Base-by-base conservation (phyloP, 2,888 invertebrate genomes). In the Polymixis lichenea region DNA sequence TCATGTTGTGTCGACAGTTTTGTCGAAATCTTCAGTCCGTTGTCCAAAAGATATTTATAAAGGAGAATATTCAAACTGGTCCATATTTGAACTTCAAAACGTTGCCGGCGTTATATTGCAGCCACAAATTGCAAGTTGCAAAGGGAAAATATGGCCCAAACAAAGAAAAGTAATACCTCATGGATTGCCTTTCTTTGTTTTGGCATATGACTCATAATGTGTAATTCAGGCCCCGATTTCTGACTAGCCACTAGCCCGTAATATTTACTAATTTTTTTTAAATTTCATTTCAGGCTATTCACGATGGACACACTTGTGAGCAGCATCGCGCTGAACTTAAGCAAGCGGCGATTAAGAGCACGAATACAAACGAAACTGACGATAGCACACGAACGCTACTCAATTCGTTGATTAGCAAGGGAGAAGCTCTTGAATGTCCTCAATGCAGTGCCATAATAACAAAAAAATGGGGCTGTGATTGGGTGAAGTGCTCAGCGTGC, bases 381-480 rank as follows among this genome's bases (percentile, higher is more conserved):
- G 98, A 98, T 17, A 97, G 98, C 85, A 99, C 99, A 0, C 97
- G 97, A 86, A 97, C 98, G 58, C 97, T 98, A 97, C 95, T 99
- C n/a, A 97, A 98, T 93, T 97, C 98, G 79, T 97, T 99, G 97
- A 98, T 99, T 70, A 97, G 97, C 51, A 97, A 97, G 76, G 99
- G 99, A 0, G 98, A 99, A 94, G 99, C 99, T 0, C 97, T 99
- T 91, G 97, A 97, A 71, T 99, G 99, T 94, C 99, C 99, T 8
- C 98, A 98, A 73, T 99, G 99, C 92, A 97, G 91, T 75, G 93
- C 95, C 1, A 97, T 99, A 66, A 97, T 99, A 49, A 98, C 98
- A 95, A 99, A 99, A 94, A 99, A 98, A 96, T 98, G 98, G 98
- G 99, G 99, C 82, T 99, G 99, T 95, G 99, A 99, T 94, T 99